Base-by-base conservation (phyloP, 2,797 vertebrate genomes). In the Ispidina picta region DNA sequence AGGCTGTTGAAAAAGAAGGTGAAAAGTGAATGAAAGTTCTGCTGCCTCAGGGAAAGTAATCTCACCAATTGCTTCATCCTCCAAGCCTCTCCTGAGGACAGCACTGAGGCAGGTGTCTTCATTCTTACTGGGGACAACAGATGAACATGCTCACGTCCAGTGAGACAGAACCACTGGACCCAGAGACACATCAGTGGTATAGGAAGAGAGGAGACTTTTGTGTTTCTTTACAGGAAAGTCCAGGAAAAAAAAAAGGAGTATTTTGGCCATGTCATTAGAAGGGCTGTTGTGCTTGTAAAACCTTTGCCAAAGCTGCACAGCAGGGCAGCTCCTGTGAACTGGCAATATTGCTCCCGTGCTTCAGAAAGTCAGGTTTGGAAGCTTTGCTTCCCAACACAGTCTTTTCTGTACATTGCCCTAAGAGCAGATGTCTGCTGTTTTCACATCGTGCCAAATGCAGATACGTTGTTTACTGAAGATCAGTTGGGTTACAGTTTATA, bases 1-100 rank as follows among this genome's bases (percentile, higher is more conserved):
- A 95, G 44, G 56, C 80, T 20, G 77, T 70, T 92, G 55, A 79
- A 92, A 74, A 80, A 76, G 72, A 93, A 93, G 83, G 65, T 90
- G 75, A 91, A 95, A 93, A 95, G 76, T 88, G 82, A 95, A 93
- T 74, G 71, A 52, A 72, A 86, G 65, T 73, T 88, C 75, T 95
- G 73, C 70, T 86, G 79, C 54, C 21, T 64, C 70, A 81, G 77
- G 63, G n/a, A 80, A 94, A 90, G 85, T 28, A 91, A 84, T 73
- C 71, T 70, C 64, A 62, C n/a, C 12, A 2, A n/a, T 85, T 79
- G 41, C 68, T 91, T 91, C 70, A 81, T 65, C 66, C 26, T 54
- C 37, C 18, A 15, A 62, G 19, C 17, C 69, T 78, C 59, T 89
- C 31, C 48, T 74, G 52, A 54, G 58, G 55, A 71, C 49, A 93